Evolutionary conservation across 37 sponge, comb jelly and placozoan genomes (phyloP), one percentile per base, ranked within the genome.

Genomic region (Cliona cf. orientalis): DNA sequence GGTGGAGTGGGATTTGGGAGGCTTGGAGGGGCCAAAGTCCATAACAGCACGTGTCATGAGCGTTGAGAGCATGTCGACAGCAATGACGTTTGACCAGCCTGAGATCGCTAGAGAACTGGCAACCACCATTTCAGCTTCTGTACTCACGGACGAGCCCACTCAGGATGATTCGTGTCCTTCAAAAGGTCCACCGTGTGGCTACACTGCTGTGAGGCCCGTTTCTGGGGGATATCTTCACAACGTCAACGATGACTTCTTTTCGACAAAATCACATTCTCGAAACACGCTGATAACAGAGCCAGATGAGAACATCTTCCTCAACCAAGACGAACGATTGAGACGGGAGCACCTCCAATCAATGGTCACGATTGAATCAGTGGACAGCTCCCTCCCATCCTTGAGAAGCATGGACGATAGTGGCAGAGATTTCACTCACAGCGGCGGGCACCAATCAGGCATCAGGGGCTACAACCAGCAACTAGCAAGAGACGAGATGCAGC

Each of bases 91-190:
- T 21, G 74, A 73, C 36, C 57, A 12, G 32, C 74, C 74, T 1
- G 74, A 73, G 22, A 19, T 73, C 33, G 57, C 57, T 17, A 25
- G 56, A 33, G 74, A 73, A 21, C 2, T 29, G 7, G 17, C 55
- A 1, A 55, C 14, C 36, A 73, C 74, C 57, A 73, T 73, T 1
- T 73, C 74, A 17, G 74, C n/a, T 33, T 73, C 74, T 3, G 33
- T 22, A 21, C 55, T 73, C 36, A 73, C 74, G n/a, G n/a, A n/a
- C 28, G 74, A 46, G 34, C 74, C 74, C 2, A 73, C 74, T 21
- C 74, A 73, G 74, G 74, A 73, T 21, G 74, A 73, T 32, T 33
- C 74, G 14, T 55, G 34, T 29, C 71, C 71, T 21, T n/a, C 28
- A 23, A 21, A n/a, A 3, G 40, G 71, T 19, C 7, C 26, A 6